Base-by-base conservation (phyloP, 2,888 invertebrate species). In the Margaritifera margaritifera region DNA sequence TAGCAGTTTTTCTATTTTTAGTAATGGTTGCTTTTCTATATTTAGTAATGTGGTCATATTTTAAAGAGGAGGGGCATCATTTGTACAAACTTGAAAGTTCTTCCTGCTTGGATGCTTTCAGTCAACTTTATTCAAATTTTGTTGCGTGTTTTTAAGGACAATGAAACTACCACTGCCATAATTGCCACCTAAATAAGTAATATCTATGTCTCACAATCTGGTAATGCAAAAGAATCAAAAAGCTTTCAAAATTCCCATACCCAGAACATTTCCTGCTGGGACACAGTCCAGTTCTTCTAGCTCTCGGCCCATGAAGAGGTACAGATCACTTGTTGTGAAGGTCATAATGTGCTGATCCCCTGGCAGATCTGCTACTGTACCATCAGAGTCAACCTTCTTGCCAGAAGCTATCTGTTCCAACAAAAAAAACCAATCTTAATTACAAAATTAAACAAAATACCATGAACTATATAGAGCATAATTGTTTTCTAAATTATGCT, bases 261-360 rank as follows among this genome's bases (percentile, higher is more conserved):
- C 95, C 72, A 97, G 92, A 72, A 99, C 94, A 90, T 96, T 97
- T 8, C 99, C 99, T 58, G 97, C 96, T 4, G 95, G 93, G 1
- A 96, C 94, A 87, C 93, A 92, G 50, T 94, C 93, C 54, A 98
- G 92, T 0, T 91, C 88, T 88, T 96, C 94, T 66, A 98, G 89
- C 84, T 81, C 98, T 80, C 96, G 92, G 11, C 99, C 99, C 95
- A 98, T 96, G 71, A 99, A 92, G 80, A 97, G 91, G 87, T 96
- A 99, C 1, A 99, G 90, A 72, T 94, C 93, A 62, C 93, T 92
- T 19, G 98, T 92, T 4, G 77, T 80, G 52, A 85, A 80, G 50
- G 91, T 92, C 24, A 94, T 94, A 18, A 95, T 92, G 86, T 95
- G 93, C 79, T 93, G 92, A 72, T 93, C 92, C 64, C 77, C 72